A percentile compares a stretch with the other conserved stretches of the same genome.
Evolutionary conservation across 2,888 invertebrate species (phyloP).

Genomic region (Peribatodes rhomboidaria): DNA sequence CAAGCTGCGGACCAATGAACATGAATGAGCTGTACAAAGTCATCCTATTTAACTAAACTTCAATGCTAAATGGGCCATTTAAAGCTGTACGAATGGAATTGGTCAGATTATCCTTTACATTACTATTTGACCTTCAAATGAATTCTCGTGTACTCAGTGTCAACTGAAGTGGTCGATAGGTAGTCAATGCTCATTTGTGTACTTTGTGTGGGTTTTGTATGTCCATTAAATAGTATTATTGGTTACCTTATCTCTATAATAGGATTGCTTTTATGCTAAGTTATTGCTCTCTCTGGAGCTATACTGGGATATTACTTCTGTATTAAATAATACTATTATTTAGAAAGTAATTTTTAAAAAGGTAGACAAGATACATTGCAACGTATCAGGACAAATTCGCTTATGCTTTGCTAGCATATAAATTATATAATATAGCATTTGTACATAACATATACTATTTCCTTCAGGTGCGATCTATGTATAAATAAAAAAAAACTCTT

Average conservation of each 20-base stretch:
- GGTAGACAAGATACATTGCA: too few relatives aligned
- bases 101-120: constrained; percentile 46
- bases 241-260: background rate
- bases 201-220: constrained; percentile 33
- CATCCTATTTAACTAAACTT: constrained; percentile 54
- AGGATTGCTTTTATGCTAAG: background rate
- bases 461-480: too few relatives aligned
- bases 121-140: constrained; percentile 28
- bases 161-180: constrained; percentile 14
- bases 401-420: too few relatives aligned
- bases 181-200: constrained; percentile 24
- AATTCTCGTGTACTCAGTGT: background rate
- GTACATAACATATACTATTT: too few relatives aligned
- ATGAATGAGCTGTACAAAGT: constrained; percentile 51
- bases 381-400: too few relatives aligned
- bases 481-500: too few relatives aligned
- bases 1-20: constrained; percentile 56
- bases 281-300: background rate
- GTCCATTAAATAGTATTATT: constrained; percentile 46
- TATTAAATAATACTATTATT: too few relatives aligned
- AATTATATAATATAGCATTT: too few relatives aligned
- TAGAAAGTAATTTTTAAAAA: too few relatives aligned
- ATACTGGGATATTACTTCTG: too few relatives aligned
- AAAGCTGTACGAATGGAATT: constrained; percentile 53
- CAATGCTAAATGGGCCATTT: constrained; percentile 55